These are phyloP conservation scores for Microctonus brassicae DNA, from an alignment of 2,888 invertebrate species.

Conservation along the genomic window DNA sequence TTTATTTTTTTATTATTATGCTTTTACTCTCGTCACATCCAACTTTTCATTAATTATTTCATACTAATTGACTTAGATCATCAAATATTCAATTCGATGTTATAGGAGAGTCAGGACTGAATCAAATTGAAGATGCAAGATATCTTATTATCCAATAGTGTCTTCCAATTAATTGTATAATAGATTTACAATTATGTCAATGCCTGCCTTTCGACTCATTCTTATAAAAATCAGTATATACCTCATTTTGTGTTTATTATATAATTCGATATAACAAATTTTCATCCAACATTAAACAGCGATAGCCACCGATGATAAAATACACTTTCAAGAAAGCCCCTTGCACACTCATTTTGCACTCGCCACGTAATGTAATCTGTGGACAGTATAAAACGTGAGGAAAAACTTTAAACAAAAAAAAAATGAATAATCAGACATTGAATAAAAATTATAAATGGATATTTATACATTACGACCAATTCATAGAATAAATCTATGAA, in stretches of 20 bases:
- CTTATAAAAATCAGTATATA: background rate
- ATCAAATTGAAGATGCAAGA: conserved; percentile 4
- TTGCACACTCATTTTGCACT: conserved; percentile 15
- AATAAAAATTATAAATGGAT: conserved; percentile 11
- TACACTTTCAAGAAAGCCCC: conserved; percentile 33
- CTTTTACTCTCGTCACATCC: background rate
- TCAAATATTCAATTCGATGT: conserved; percentile 6
- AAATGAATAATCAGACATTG: background rate
- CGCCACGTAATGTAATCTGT: conserved; percentile 17
- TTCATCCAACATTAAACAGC: conserved; percentile 1
- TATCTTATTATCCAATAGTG: conserved; percentile 49
- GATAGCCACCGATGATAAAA: conserved; percentile 46
- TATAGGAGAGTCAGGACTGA: conserved; percentile 13
- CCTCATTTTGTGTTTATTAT: background rate
- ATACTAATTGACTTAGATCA: conserved; percentile 20
- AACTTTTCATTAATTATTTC: conserved; percentile 1
- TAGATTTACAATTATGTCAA: conserved; percentile 11
- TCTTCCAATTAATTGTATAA: conserved; percentile 51
- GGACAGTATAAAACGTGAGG: conserved; percentile 21
- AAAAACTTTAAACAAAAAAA: conserved; percentile 10
- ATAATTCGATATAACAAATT: background rate
- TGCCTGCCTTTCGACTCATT: background rate
- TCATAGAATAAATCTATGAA: conserved; percentile 22
- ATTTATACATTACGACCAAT: background rate
- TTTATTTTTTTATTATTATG: background rate